Conservation (phyloP, 2,113 vertebrate genomes). For the Rafetus swinhoei region DNA sequence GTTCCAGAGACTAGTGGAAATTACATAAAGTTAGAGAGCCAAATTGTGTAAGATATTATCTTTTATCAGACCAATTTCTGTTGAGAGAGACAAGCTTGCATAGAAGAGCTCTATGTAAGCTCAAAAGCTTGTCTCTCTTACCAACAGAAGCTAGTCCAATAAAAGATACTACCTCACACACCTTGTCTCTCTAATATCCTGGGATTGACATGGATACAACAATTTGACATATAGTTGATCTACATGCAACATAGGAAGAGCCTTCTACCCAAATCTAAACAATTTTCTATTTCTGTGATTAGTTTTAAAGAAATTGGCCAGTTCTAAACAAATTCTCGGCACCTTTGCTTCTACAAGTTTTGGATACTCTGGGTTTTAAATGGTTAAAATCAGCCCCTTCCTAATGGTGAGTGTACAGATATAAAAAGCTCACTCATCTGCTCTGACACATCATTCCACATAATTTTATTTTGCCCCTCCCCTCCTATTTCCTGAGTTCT, state of each 20-base stretch:
- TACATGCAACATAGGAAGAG: neutral
- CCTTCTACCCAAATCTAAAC: neutral
- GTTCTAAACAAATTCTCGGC: neutral
- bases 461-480: neutral
- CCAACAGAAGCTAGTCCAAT: neutral
- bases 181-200: neutral
- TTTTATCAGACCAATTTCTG: neutral
- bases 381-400: neutral
- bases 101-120: neutral
- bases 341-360: neutral
- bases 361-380: neutral
- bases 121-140: neutral
- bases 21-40: neutral
- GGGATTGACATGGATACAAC: neutral
- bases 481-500: conserved; percentile 36
- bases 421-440: neutral
- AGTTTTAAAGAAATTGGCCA: neutral
- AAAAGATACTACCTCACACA: neutral
- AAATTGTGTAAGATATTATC: neutral
- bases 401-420: neutral
- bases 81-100: neutral
- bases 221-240: neutral
- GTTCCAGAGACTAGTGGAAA: neutral
- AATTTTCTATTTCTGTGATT: neutral
- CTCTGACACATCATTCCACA: neutral